Evolutionary conservation across 2,113 vertebrate genomes (phyloP).

Genomic region (Macaca nemestrina): DNA sequence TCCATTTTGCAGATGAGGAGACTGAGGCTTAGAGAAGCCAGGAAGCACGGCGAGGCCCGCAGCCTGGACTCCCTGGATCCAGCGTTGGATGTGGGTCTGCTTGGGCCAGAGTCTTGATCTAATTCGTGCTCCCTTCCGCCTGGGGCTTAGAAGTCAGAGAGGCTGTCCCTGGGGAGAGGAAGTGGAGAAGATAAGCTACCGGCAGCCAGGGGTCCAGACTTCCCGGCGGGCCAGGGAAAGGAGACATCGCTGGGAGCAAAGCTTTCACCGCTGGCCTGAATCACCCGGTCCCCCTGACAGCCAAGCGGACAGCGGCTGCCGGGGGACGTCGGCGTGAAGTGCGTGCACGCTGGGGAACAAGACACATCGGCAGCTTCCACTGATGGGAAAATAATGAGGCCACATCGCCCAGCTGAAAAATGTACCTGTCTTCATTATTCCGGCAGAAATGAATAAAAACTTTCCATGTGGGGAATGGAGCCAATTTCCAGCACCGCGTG

Average conservation of each 20-base stretch:
- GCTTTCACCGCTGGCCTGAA: rapidly evolving
- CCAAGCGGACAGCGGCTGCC: rapidly evolving
- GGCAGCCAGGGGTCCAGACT: background rate
- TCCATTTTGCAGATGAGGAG: background rate
- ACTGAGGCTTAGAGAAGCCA: background rate
- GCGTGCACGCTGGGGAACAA: rapidly evolving
- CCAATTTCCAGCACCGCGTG: background rate
- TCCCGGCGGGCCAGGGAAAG: background rate
- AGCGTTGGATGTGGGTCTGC: rapidly evolving
- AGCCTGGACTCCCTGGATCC: background rate
- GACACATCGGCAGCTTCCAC: rapidly evolving
- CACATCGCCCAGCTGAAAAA: rapidly evolving
- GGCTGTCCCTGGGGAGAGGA: too few relatives aligned
- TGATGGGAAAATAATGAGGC: background rate
- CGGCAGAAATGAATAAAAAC: background rate
- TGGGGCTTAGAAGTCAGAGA: background rate
- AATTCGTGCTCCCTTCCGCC: rapidly evolving
- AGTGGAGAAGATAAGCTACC: background rate
- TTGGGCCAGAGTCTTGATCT: rapidly evolving
- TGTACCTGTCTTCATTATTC: background rate
- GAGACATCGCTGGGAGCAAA: background rate
- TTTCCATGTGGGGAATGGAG: background rate
- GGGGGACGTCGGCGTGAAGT: rapidly evolving
- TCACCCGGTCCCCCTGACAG: rapidly evolving
- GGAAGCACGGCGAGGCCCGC: rapidly evolving